Evolutionary conservation across 37 sponge, comb jelly and placozoan genomes (phyloP), one percentile per base, ranked within the genome.

Genomic region (Chondrosia reniformis): DNA sequence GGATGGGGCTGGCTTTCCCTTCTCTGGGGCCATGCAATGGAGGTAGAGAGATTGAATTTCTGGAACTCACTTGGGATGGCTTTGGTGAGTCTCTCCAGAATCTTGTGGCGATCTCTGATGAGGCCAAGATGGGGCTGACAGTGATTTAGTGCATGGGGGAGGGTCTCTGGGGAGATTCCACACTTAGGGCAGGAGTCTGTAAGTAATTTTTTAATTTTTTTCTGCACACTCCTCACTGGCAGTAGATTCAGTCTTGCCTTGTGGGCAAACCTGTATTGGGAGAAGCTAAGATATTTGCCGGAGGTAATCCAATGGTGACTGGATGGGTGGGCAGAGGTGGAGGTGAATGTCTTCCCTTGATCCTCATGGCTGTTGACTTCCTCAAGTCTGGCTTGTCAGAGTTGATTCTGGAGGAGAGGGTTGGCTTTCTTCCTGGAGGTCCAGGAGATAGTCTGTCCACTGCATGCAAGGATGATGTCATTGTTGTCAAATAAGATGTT

Each of bases 241-340:
- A 85, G 54, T 28, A 79, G 80, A 64, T 85, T 74, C 34, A 79
- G 39, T 37, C 81, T 59, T 32, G 77, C 81, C 46, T 63, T 86
- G 25, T 64, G 52, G 45, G 69, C 67, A 31, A 80, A 86, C 32
- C 83, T 54, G 75, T 82, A 78, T 22, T 66, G 67, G 30, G 40
- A 38, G 45, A 82, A 87, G 15, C 65, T 63, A 3, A 63, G 43
- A 56, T 77, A 78, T 45, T 43, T 25, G 3, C 87, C 82, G 7
- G 45, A 36, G 24, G n/a, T 31, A 22, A 87, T 67, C 83, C 87
- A 87, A 24, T 56, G 62, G 75, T 67, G 81, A 25, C 74, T 57
- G 45, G 63, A 46, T 13, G 87, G 79, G 67, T 77, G 55, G 6
- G 17, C 24, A 30, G 76, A 37, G 22, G 46, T 36, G 28, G 27